Evolutionary conservation across 2,888 invertebrate genomes (phyloP).

Genomic region (Hypsopygia costalis): DNA sequence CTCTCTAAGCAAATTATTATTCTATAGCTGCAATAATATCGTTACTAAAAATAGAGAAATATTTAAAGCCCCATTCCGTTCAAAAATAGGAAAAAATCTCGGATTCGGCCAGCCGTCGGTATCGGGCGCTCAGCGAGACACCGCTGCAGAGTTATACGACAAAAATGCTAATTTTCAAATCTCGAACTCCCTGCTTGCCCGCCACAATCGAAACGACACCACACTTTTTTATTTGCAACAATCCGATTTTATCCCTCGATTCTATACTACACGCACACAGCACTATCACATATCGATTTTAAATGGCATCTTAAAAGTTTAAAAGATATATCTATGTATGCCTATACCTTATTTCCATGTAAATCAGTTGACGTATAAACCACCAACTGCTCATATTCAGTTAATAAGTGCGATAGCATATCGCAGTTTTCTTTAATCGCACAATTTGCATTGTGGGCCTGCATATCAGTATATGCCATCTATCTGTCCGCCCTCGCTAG

Average conservation of each 20-base stretch:
- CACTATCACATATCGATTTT: slow-evolving; percentile 26
- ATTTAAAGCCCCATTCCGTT: slow-evolving; percentile 45
- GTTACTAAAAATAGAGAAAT: slow-evolving; percentile 1
- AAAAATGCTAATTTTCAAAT: slow-evolving; percentile 80
- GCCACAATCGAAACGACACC: slow-evolving; percentile 65
- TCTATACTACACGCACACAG: slow-evolving; percentile 26
- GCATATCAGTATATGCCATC: slow-evolving; percentile 55
- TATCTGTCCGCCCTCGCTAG: slow-evolving; percentile 58
- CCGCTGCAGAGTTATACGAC: slow-evolving; percentile 75
- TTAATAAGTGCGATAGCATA: slow-evolving; percentile 64
- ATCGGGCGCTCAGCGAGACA: slow-evolving; percentile 73
- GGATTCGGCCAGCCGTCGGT: slow-evolving; percentile 59
- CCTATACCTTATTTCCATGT: slow-evolving; percentile 33
- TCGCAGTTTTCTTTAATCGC: slow-evolving; percentile 72
- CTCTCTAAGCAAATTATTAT: no score
- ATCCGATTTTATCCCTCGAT: slow-evolving; percentile 44
- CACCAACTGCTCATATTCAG: slow-evolving; percentile 53
- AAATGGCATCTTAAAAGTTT: neutral
- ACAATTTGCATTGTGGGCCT: slow-evolving; percentile 66
- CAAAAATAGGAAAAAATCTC: slow-evolving; percentile 55
- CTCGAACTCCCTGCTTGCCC: slow-evolving; percentile 63
- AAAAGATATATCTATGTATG: slow-evolving; percentile 11
- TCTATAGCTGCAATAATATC: no score
- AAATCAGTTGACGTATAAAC: slow-evolving; percentile 40
- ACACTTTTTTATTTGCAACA: slow-evolving; percentile 57